These are phyloP conservation scores for Drosophila repleta DNA, from an alignment of 1,140 invertebrate genomes.

Conservation along the genomic window DNA sequence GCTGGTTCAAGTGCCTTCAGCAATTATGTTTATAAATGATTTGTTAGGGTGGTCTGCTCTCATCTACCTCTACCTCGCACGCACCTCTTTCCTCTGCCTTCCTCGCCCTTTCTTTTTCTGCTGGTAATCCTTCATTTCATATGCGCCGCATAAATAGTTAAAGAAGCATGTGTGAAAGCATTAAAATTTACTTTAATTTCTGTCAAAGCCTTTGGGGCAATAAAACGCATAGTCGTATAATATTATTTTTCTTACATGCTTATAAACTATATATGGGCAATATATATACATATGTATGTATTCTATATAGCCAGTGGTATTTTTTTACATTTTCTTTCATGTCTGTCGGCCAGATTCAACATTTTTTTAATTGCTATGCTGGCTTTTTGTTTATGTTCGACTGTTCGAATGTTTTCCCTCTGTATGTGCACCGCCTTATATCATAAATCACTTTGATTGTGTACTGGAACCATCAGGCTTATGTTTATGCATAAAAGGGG, in stretches of 20 bases:
- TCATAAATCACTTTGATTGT: slow-evolving; percentile 70
- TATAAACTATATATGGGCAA: neutral
- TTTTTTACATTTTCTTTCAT: slow-evolving; percentile 50
- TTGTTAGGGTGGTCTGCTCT: slow-evolving; percentile 71
- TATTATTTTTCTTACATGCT: slow-evolving; percentile 5
- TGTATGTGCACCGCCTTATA: slow-evolving; percentile 44
- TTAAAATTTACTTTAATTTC: slow-evolving; percentile 66
- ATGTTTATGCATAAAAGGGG: slow-evolving; percentile 36
- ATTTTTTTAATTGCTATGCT: slow-evolving; percentile 74
- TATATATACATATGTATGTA: neutral
- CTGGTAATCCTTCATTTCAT: slow-evolving; percentile 65
- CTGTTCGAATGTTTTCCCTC: slow-evolving; percentile 59
- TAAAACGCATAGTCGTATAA: slow-evolving; percentile 29
- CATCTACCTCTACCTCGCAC: neutral
- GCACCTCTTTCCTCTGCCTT: neutral
- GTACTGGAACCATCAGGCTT: slow-evolving; percentile 10
- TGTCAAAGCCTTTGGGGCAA: slow-evolving; percentile 51
- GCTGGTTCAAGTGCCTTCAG: slow-evolving; percentile 47
- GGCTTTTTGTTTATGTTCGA: slow-evolving; percentile 50
- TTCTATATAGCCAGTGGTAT: neutral
- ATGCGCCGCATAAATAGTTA: slow-evolving; percentile 44
- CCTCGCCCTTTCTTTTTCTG: neutral
- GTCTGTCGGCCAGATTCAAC: slow-evolving; percentile 69
- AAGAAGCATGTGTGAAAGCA: slow-evolving; percentile 74
- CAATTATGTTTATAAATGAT: slow-evolving; percentile 79